Evolutionary conservation across 2,888 invertebrate species (phyloP), one percentile per base, ranked within the genome.

Genomic region (Drepanosiphum platanoidis): DNA sequence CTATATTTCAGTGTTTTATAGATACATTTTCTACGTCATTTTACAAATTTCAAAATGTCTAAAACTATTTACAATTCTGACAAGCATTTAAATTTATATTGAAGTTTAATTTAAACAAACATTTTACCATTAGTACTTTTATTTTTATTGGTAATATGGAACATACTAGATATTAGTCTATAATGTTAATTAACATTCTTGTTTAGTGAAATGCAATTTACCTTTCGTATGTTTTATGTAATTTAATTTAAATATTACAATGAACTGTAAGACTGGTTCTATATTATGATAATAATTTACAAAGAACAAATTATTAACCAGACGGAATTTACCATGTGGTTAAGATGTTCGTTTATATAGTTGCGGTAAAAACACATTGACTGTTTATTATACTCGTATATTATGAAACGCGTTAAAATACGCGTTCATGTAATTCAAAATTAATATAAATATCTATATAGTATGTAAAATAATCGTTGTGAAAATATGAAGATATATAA

Each of bases 191-290:
- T 22, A 18, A 42, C 11, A 22, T 61, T 61, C 27, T 27, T 11
- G 61, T 27, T 30, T n/a, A 27, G 22, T 61, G 9, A 22, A 61
- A 61, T n/a, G 61, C 9, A 8, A 27, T 22, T 52, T 27, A 27
- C 22, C 4, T 61, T 52, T 52, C 3, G 9, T 8, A 61, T 42
- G 42, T 18, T 72, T 30, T 30, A 18, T 72, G 27, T 46, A 72
- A 72, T 72, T 72, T 18, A 46, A 72, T 72, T 72, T 72, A 46
- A 46, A 46, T 72, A 72, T 46, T 46, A 42, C 72, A 72, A 46
- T 72, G 72, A 46, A 46, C 30, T 9, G 61, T 27, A 27, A 61
- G 4, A 61, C 61, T 61, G 61, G 61, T 61, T 61, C 27, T 46
- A 39, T 52, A 39, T 7, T 52, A 52, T 18, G 52, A 3, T 52